A percentile compares a stretch with the other conserved stretches of the same genome.
Conservation (phyloP, 2,797 vertebrate genomes). For the Anguilla anguilla region DNA sequence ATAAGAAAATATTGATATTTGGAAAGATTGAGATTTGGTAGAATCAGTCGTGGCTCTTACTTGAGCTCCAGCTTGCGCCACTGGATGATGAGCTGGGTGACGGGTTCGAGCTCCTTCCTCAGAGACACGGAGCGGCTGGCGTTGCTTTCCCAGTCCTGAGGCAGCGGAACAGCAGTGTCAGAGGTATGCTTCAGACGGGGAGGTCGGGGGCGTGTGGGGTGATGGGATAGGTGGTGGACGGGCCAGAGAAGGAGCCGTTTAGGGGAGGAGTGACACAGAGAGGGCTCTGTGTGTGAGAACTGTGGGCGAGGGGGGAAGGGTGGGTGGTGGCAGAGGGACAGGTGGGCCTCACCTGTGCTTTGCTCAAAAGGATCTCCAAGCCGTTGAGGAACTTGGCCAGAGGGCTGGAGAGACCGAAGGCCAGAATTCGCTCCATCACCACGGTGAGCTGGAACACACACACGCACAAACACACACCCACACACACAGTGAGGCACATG, state of each 20-base stretch:
- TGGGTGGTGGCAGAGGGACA: no score
- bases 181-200: not conserved
- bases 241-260: not conserved
- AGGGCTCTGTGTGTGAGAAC: not conserved
- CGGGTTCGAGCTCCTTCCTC: constrained; percentile 79
- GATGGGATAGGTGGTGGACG: not conserved
- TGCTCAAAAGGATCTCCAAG: constrained; percentile 93
- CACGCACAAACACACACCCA: not conserved
- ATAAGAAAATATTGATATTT: not conserved
- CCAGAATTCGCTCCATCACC: constrained; percentile 85
- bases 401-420: constrained; percentile 88
- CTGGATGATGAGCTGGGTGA: constrained; percentile 91
- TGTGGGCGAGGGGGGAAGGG: not conserved
- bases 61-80: constrained; percentile 93
- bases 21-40: not conserved
- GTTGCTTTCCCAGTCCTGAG: constrained; percentile 96
- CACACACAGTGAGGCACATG: not conserved
- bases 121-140: constrained; percentile 86
- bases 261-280: not conserved
- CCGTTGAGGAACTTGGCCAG: constrained; percentile 94
- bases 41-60: constrained; percentile 68
- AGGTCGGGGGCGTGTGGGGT: not conserved
- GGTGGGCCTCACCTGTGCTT: constrained; percentile 83
- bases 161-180: no score
- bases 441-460: constrained; percentile 76